Evolutionary conservation across 1,140 invertebrate species (phyloP).

Genomic region (Drosophila parvula): DNA sequence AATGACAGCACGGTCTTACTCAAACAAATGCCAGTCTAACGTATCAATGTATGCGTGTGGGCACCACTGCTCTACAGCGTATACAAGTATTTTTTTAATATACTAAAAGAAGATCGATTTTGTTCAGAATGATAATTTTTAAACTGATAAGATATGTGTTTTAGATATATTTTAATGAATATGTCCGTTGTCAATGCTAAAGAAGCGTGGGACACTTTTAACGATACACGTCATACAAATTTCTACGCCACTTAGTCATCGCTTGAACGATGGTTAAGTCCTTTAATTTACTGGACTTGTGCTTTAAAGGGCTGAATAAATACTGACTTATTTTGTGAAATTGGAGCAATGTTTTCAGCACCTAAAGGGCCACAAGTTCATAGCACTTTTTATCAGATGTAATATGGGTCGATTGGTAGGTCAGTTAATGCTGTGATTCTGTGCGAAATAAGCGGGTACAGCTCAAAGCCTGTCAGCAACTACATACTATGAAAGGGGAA

Average conservation of each 20-base stretch:
- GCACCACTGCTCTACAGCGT: no score
- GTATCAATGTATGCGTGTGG: no score
- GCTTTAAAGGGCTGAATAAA: not conserved
- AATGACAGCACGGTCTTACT: no score
- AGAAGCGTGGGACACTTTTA: not conserved
- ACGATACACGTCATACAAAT: conserved; percentile 13
- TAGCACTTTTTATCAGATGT: conserved; percentile 1
- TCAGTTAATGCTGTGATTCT: conserved; percentile 41
- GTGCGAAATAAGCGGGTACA: conserved; percentile 9
- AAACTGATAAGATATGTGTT: conserved; percentile 7
- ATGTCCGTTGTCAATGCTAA: conserved; percentile 1
- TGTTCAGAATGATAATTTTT: not conserved
- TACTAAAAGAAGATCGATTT: not conserved
- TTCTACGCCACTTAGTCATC: conserved; percentile 27
- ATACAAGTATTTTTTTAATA: not conserved
- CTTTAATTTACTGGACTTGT: not conserved
- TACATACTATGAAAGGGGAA: conserved; percentile 24
- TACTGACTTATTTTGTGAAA: conserved; percentile 4
- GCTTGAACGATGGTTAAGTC: not conserved
- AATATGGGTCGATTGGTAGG: conserved; percentile 19
- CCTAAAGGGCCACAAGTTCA: conserved; percentile 18
- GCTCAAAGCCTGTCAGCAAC: conserved; percentile 15
- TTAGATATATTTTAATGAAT: not conserved
- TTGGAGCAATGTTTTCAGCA: not conserved
- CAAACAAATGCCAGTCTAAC: no score